Evolutionary conservation across 1,140 invertebrate species (phyloP).

Genomic region (Zaprionus nigranus): DNA sequence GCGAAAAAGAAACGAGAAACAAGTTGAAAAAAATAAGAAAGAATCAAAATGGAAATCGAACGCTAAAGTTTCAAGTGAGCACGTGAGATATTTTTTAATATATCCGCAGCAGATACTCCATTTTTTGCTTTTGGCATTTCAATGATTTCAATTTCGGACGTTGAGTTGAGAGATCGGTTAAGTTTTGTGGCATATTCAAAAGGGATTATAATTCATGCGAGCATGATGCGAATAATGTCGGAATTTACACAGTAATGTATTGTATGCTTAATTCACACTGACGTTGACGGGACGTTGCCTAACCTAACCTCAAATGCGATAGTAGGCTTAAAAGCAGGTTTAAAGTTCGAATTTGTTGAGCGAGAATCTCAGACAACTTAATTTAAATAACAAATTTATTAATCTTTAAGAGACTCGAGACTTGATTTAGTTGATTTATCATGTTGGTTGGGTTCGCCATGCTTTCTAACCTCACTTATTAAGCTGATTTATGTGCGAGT

Average conservation of each 20-base stretch:
- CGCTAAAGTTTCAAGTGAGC: slow-evolving; percentile 17
- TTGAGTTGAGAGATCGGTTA: slow-evolving; percentile 5
- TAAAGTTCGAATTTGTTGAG: not conserved
- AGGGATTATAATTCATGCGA: slow-evolving; percentile 10
- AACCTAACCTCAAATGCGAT: slow-evolving; percentile 2
- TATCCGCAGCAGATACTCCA: slow-evolving; percentile 31
- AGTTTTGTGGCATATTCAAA: slow-evolving; percentile 1
- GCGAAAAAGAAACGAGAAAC: slow-evolving; percentile 51
- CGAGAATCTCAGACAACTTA: not conserved
- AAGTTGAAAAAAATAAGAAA: not conserved
- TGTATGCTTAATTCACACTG: not conserved
- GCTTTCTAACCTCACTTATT: slow-evolving; percentile 4
- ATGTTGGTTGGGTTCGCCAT: not conserved
- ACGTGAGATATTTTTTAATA: slow-evolving; percentile 46
- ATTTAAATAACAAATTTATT: slow-evolving; percentile 3
- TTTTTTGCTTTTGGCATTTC: slow-evolving; percentile 47
- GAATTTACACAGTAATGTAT: not conserved
- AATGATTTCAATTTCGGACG: slow-evolving; percentile 36
- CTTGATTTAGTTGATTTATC: slow-evolving; percentile 2
- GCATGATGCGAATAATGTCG: slow-evolving; percentile 1
- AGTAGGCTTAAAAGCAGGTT: not conserved
- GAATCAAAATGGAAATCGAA: slow-evolving; percentile 17
- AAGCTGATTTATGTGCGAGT: not conserved
- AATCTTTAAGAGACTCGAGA: not conserved
- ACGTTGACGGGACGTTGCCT: not conserved